Percentiles rank a stretch among this genome's conserved stretches.
These are phyloP conservation scores for Noctua janthina DNA, from an alignment of 2,888 invertebrate species.

Conservation along the genomic window DNA sequence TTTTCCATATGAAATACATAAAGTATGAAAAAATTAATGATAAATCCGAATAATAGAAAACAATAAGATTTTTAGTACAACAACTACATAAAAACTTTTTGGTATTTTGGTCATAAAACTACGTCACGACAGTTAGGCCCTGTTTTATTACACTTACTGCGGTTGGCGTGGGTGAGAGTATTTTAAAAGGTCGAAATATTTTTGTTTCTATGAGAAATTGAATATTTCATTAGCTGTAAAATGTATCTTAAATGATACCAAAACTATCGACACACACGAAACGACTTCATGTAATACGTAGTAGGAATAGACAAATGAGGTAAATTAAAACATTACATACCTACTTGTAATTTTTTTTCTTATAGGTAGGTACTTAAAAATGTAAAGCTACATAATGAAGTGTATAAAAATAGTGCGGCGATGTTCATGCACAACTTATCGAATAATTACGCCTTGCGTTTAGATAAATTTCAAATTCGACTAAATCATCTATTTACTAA, in stretches of 20 bases:
- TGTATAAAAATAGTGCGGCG: conserved; percentile 82
- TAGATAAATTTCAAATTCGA: conserved; percentile 79
- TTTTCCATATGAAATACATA: conserved; percentile 47
- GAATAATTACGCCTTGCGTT: conserved; percentile 81
- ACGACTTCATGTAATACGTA: conserved; percentile 75
- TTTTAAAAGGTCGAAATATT: conserved; percentile 65
- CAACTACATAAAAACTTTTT: conserved; percentile 77
- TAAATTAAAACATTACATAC: conserved; percentile 78
- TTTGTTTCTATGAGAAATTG: conserved; percentile 69
- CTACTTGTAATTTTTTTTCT: conserved; percentile 74
- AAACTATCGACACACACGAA: conserved; percentile 79
- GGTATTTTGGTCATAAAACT: conserved; percentile 81
- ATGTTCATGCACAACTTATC: conserved; percentile 76
- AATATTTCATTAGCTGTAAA: conserved; percentile 68
- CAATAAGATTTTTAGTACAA: conserved; percentile 77
- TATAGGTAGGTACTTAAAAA: conserved; percentile 71
- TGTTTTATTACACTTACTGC: conserved; percentile 69
- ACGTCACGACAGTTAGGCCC: conserved; percentile 84
- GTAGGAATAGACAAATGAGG: conserved; percentile 86
- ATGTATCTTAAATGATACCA: conserved; percentile 80
- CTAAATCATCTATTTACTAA: conserved; percentile 81
- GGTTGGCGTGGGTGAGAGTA: conserved; percentile 68
- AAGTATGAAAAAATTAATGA: conserved; percentile 58
- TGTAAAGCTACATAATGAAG: conserved; percentile 79
- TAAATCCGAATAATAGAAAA: conserved; percentile 69